These are phyloP conservation scores for Dione vanillae DNA, from an alignment of 2,888 invertebrate species.

Conservation along the genomic window DNA sequence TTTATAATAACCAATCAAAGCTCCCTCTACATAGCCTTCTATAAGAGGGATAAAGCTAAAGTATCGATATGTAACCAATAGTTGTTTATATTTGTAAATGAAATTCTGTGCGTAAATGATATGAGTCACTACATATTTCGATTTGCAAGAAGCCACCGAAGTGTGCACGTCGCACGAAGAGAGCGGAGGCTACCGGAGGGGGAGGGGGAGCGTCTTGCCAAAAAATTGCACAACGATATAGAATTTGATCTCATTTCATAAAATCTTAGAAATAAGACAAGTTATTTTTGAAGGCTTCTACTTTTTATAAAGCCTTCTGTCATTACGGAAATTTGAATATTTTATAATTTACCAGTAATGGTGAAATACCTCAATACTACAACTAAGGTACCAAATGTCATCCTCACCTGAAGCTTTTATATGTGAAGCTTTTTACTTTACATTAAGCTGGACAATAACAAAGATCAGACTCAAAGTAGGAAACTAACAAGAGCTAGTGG, in stretches of 20 bases:
- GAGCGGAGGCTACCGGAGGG: too few relatives aligned
- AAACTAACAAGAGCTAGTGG: too few relatives aligned
- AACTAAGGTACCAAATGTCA: slow-evolving; percentile 10
- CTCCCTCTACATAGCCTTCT: too few relatives aligned
- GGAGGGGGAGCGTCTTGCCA: too few relatives aligned
- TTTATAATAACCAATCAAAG: too few relatives aligned
- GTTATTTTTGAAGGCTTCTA: slow-evolving; percentile 16
- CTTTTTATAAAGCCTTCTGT: slow-evolving; percentile 11
- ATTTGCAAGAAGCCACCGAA: slow-evolving; percentile 18
- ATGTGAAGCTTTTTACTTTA: neutral
- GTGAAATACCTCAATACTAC: neutral
- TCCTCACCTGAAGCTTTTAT: neutral
- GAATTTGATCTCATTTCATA: slow-evolving; percentile 25
- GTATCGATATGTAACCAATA: too few relatives aligned
- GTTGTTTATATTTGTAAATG: neutral
- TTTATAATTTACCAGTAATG: neutral
- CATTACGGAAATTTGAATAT: slow-evolving; percentile 12
- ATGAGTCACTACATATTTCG: slow-evolving; percentile 15
- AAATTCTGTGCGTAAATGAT: slow-evolving; percentile 17
- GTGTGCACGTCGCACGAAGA: too few relatives aligned
- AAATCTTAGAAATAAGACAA: neutral
- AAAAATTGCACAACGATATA: slow-evolving; percentile 13
- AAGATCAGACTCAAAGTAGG: slow-evolving; percentile 26
- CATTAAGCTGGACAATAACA: neutral
- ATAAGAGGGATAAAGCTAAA: too few relatives aligned